Evolutionary conservation across 2,888 invertebrate genomes (phyloP).

Genomic region (Galeruca laticollis): DNA sequence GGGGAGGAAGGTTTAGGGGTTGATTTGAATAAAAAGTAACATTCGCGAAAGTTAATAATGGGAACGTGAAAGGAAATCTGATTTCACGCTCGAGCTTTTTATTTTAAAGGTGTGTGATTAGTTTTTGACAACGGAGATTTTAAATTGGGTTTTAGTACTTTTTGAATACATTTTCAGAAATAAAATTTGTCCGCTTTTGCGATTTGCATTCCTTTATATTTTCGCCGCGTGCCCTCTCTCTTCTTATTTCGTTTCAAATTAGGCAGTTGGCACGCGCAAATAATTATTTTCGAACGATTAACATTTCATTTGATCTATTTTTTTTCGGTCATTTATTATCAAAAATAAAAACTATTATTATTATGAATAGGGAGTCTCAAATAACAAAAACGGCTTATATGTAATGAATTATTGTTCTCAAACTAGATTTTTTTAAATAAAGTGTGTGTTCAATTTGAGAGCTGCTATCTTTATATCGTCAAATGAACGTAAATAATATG

Average conservation of each 20-base stretch:
- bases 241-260: constrained; percentile 19
- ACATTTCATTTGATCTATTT: not conserved
- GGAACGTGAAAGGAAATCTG: constrained; percentile 67
- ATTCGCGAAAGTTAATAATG: constrained; percentile 68
- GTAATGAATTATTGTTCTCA: too few species aligned
- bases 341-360: not conserved
- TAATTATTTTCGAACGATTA: constrained; percentile 19
- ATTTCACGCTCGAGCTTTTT: constrained; percentile 64
- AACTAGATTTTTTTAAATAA: too few species aligned
- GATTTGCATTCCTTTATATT: constrained; percentile 50
- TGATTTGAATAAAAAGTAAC: constrained; percentile 68
- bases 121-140: constrained; percentile 64
- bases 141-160: constrained; percentile 65
- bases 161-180: constrained; percentile 62
- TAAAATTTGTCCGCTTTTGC: constrained; percentile 58
- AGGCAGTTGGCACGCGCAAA: constrained; percentile 21
- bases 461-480: too few species aligned
- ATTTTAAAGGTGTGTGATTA: constrained; percentile 65
- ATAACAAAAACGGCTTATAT: too few species aligned
- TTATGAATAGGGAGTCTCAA: too few species aligned
- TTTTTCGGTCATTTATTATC: not conserved
- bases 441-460: too few species aligned
- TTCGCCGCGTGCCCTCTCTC: constrained; percentile 38
- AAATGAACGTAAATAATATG: too few species aligned
- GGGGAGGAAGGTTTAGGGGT: constrained; percentile 43